Percentiles rank a stretch among this genome's conserved stretches.
Evolutionary conservation across 2,888 invertebrate species (phyloP).

Genomic region (Drosophila peninsularis): DNA sequence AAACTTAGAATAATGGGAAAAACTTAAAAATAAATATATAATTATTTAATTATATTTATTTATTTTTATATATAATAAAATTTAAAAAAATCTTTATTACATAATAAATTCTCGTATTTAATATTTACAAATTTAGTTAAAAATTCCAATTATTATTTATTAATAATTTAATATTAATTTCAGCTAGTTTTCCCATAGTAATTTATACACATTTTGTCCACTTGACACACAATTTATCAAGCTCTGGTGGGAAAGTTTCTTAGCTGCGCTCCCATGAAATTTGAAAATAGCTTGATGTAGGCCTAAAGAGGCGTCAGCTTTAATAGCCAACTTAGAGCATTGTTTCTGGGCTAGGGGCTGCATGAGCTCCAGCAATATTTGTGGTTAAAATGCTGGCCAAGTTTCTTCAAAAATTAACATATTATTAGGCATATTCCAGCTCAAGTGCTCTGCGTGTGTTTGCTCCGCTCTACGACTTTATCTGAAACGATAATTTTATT

Average conservation of each 20-base stretch:
- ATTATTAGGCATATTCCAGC: slow-evolving; percentile 8
- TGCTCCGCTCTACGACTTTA: slow-evolving; percentile 49
- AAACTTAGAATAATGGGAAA: background rate
- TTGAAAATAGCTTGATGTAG: slow-evolving; percentile 20
- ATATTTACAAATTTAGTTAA: too few species aligned
- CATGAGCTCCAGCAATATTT: background rate
- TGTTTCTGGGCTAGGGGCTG: background rate
- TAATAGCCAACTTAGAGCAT: background rate
- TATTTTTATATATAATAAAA: too few species aligned
- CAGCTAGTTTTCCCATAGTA: background rate
- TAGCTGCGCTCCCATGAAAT: slow-evolving; percentile 14
- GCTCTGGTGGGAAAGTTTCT: background rate
- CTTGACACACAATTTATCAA: slow-evolving; percentile 2
- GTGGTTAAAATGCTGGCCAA: background rate
- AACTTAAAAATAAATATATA: background rate
- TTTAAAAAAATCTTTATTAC: too few species aligned
- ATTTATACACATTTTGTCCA: background rate
- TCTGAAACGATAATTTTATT: slow-evolving; percentile 70
- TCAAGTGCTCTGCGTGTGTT: slow-evolving; percentile 10
- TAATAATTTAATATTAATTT: background rate
- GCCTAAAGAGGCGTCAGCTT: slow-evolving; percentile 5
- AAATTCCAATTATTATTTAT: too few species aligned
- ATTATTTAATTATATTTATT: too few species aligned
- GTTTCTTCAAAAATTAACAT: slow-evolving; percentile 19
- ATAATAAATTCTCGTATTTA: too few species aligned